Percentiles rank a stretch among this genome's conserved stretches.
phyloP scores from a whole-genome alignment of 2,797 vertebrate species.

The Semaprochilodus insignis region DNA sequence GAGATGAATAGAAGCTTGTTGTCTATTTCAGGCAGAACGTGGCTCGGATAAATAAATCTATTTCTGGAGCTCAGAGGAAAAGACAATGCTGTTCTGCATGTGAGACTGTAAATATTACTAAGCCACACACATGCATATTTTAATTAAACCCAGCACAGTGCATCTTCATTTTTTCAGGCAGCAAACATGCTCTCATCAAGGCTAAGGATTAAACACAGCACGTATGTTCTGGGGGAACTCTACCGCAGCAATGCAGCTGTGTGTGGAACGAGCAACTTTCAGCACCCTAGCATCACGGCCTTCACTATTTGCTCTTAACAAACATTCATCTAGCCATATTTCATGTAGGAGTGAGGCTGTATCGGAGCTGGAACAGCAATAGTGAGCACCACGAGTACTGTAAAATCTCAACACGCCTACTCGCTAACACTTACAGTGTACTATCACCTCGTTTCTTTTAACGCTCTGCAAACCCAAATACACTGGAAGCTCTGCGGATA shows the following conservation, averaged over 20 bases:
- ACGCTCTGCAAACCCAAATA: slow-evolving; percentile 22
- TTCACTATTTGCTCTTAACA: slow-evolving; percentile 41
- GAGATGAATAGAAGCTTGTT: slow-evolving; percentile 41
- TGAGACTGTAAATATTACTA: slow-evolving; percentile 23
- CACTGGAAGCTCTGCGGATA: not conserved
- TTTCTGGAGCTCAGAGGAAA: slow-evolving; percentile 58
- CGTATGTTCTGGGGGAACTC: not conserved
- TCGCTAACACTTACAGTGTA: slow-evolving; percentile 65
- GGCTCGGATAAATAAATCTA: slow-evolving; percentile 62
- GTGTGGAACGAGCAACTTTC: slow-evolving; percentile 16
- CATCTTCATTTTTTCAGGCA: slow-evolving; percentile 13
- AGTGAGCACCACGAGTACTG: slow-evolving; percentile 67
- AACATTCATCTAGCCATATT: slow-evolving; percentile 62
- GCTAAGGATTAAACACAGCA: not conserved
- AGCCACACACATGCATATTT: slow-evolving; percentile 23
- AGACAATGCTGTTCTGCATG: not conserved
- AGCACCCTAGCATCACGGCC: slow-evolving; percentile 1
- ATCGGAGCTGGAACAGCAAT: slow-evolving; percentile 69
- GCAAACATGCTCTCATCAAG: slow-evolving; percentile 9
- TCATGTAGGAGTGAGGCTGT: slow-evolving; percentile 65
- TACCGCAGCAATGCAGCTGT: slow-evolving; percentile 22
- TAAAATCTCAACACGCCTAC: slow-evolving; percentile 75
- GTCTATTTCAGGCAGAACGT: slow-evolving; percentile 43
- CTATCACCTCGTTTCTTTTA: slow-evolving; percentile 27
- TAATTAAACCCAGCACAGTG: slow-evolving; percentile 47